Conservation (phyloP, 2,888 invertebrate genomes). For the Caenorhabditis afra region DNA sequence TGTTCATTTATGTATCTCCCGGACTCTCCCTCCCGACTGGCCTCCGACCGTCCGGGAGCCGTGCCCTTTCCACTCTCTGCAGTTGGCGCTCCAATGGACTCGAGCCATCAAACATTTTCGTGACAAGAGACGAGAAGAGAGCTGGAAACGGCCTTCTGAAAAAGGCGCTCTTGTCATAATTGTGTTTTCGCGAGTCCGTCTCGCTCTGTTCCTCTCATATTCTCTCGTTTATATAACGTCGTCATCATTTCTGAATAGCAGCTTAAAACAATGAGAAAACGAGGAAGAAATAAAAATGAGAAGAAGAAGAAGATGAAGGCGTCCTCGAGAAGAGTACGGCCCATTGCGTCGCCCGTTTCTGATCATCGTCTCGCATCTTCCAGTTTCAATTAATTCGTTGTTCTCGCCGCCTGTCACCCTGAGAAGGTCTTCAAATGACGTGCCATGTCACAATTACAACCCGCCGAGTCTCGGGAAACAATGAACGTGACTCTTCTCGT, state of each 20-base stretch:
- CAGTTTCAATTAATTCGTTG: slow-evolving; percentile 42
- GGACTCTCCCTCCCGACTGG: not conserved
- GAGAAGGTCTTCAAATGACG: not conserved
- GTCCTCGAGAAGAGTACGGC: slow-evolving; percentile 25
- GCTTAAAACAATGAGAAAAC: not conserved
- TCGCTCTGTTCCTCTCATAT: slow-evolving; percentile 8
- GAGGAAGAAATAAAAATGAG: slow-evolving; percentile 1
- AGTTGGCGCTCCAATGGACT: no score
- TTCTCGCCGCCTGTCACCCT: not conserved
- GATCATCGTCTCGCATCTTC: slow-evolving; percentile 9
- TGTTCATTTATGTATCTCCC: slow-evolving; percentile 48
- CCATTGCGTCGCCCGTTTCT: slow-evolving; percentile 16
- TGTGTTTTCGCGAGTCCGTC: slow-evolving; percentile 27
- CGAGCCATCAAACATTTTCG: not conserved
- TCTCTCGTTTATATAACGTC: slow-evolving; percentile 13
- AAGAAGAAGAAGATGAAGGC: not conserved
- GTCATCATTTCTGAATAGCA: slow-evolving; percentile 1
- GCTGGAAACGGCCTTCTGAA: slow-evolving; percentile 13
- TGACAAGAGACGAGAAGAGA: not conserved
- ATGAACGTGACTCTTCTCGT: not conserved
- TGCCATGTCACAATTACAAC: not conserved
- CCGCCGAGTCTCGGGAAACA: not conserved
- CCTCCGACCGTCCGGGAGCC: not conserved
- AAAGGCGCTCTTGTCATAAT: slow-evolving; percentile 39
- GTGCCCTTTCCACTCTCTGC: no score